Percentiles rank a stretch among this genome's conserved stretches.
These are phyloP conservation scores for Gambusia affinis DNA, from an alignment of 2,113 vertebrate genomes.

Conservation along the genomic window DNA sequence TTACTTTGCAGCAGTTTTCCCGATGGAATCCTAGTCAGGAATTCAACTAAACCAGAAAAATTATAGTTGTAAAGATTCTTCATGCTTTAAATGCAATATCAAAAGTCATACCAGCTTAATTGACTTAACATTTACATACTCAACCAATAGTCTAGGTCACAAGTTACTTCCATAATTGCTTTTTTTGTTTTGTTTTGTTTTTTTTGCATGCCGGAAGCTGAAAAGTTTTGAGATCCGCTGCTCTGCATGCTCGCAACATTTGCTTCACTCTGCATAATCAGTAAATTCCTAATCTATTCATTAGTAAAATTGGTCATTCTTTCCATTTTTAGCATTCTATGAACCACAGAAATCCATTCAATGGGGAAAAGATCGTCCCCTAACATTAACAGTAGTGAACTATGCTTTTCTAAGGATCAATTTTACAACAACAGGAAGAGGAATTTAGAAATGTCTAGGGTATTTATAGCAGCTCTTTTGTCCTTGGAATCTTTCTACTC, in stretches of 20 bases:
- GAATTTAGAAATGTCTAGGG: background rate
- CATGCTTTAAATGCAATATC: slow-evolving; percentile 8
- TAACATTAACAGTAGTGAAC: background rate
- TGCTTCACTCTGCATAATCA: background rate
- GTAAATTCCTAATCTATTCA: background rate
- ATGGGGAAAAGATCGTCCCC: background rate
- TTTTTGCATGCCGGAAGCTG: background rate
- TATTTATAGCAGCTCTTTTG: background rate
- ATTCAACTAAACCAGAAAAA: no score
- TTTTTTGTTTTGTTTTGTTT: background rate
- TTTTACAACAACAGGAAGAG: background rate
- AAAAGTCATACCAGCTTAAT: background rate
- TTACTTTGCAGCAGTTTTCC: background rate
- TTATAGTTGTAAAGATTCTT: background rate
- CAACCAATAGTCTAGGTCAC: background rate
- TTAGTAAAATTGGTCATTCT: background rate
- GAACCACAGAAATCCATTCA: background rate
- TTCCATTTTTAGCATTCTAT: background rate
- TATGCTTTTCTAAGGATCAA: background rate
- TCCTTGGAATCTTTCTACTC: background rate
- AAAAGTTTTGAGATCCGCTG: background rate
- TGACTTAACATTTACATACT: background rate
- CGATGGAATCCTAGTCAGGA: background rate
- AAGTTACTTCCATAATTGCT: background rate
- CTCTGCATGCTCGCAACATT: background rate